phyloP scores from a whole-genome alignment of 2,888 invertebrate species.

The Hololepta plana region DNA sequence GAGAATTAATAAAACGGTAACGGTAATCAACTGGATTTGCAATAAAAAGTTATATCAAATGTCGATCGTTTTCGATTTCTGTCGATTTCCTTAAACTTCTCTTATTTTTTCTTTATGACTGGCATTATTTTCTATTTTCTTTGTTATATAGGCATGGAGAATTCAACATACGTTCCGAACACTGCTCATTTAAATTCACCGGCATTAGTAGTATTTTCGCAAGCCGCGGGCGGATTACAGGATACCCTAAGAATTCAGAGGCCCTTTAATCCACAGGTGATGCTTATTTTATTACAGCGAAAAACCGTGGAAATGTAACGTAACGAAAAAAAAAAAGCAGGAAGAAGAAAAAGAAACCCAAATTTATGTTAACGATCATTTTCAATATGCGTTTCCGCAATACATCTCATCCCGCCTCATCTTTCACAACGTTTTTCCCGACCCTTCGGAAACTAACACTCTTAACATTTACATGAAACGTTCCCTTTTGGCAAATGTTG shows the following conservation, averaged over 20 bases:
- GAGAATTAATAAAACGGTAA: too few species aligned
- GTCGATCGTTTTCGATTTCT: too few species aligned
- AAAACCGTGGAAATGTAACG: constrained; percentile 1
- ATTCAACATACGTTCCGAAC: constrained; percentile 52
- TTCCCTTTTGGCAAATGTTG: too few species aligned
- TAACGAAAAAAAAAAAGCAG: too few species aligned
- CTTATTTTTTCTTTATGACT: constrained; percentile 4
- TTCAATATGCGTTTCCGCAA: too few species aligned
- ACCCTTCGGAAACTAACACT: too few species aligned
- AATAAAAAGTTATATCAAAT: too few species aligned
- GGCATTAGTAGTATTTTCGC: constrained; percentile 56
- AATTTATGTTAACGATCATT: too few species aligned
- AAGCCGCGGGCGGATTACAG: constrained; percentile 54
- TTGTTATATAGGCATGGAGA: constrained; percentile 38
- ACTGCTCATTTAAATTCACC: constrained; percentile 50
- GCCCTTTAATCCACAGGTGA: constrained; percentile 56
- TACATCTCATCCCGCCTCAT: not conserved
- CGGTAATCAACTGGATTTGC: too few species aligned
- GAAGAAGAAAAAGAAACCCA: too few species aligned
- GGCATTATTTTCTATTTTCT: constrained; percentile 5
- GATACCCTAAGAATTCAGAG: constrained; percentile 58
- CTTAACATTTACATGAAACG: too few species aligned
- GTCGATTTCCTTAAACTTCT: not conserved
- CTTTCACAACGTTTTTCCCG: not conserved
- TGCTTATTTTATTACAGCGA: constrained; percentile 11